Evolutionary conservation across 2,113 vertebrate genomes (phyloP), one percentile per base, ranked within the genome.

Genomic region (Chaenocephalus aceratus): DNA sequence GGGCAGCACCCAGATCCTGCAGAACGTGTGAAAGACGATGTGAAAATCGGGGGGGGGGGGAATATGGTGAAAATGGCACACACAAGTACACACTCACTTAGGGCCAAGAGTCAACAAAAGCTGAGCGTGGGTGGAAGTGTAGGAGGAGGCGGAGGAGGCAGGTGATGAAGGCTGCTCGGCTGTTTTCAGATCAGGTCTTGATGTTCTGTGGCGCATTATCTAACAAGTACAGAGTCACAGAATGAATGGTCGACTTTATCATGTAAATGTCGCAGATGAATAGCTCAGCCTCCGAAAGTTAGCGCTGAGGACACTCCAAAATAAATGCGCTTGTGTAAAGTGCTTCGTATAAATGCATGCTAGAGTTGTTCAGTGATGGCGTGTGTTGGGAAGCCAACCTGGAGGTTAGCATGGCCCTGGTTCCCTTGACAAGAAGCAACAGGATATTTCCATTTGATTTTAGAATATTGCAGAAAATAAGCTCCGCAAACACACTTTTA

Each of bases 91-190:
- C 85, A 77, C 84, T 89, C 83, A 77, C 82, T 91, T 74, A 88
- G 90, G 36, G 89, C 74, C 85, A 83, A 87, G 86, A 90, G 89
- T 86, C 86, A 79, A 88, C 77, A 87, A 88, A 91, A 90, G 91
- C 87, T 45, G 80, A 85, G 82, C 58, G 91, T 91, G 88, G 89
- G 92, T 45, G 87, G 84, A 88, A 86, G 89, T 86, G 89, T 80
- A 75, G 83, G 61, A 68, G n/a, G 61, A 41, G 15, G 75, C 48
- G 69, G 56, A 71, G 74, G 63, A 88, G 87, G 89, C 76, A 79
- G 83, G 67, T 76, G 83, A 72, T 80, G 86, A 86, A 83, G 68
- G 67, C 73, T 62, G 88, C 81, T 75, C 12, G 63, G 44, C 46
- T 58, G 72, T 82, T 92, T 83, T 88, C 68, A 82, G 80, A 87